phyloP scores from a whole-genome alignment of 2,888 invertebrate species.

The Luffia ferchaultella region DNA sequence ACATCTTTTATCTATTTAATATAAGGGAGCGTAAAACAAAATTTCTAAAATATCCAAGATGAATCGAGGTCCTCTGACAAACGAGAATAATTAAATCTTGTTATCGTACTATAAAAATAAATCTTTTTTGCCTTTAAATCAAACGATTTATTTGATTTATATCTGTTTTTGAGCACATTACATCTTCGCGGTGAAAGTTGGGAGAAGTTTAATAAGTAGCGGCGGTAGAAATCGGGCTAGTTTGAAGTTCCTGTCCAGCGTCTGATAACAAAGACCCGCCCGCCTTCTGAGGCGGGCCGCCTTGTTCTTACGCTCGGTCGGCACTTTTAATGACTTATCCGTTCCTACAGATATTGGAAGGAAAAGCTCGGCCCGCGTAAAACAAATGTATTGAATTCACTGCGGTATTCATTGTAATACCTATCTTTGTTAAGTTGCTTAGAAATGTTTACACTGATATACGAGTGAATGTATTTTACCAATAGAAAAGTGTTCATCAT shows the following conservation, averaged over 20 bases:
- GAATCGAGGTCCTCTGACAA: too few relatives aligned
- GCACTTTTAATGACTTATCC: constrained; percentile 61
- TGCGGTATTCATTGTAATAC: background rate
- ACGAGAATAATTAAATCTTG: too few relatives aligned
- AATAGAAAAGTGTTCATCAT: too few relatives aligned
- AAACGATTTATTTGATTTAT: background rate
- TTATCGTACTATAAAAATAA: too few relatives aligned
- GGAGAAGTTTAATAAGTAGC: constrained; percentile 16
- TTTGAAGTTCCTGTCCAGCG: constrained; percentile 41
- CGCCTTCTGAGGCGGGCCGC: constrained; percentile 25
- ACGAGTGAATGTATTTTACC: too few relatives aligned
- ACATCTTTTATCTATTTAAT: too few relatives aligned
- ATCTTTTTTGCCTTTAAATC: too few relatives aligned
- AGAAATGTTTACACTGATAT: too few relatives aligned
- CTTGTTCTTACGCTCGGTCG: constrained; percentile 49
- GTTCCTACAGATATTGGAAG: constrained; percentile 32
- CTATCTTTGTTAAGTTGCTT: too few relatives aligned
- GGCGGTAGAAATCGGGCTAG: constrained; percentile 38
- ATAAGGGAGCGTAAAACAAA: too few relatives aligned
- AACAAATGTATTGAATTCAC: constrained; percentile 15
- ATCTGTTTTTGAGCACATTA: background rate
- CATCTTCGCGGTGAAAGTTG: background rate
- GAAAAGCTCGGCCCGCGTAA: constrained; percentile 32
- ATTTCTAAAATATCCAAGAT: too few relatives aligned
- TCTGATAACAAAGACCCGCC: constrained; percentile 30